Evolutionary conservation across 2,113 vertebrate genomes (phyloP).

Genomic region (Australoheros scitulus): DNA sequence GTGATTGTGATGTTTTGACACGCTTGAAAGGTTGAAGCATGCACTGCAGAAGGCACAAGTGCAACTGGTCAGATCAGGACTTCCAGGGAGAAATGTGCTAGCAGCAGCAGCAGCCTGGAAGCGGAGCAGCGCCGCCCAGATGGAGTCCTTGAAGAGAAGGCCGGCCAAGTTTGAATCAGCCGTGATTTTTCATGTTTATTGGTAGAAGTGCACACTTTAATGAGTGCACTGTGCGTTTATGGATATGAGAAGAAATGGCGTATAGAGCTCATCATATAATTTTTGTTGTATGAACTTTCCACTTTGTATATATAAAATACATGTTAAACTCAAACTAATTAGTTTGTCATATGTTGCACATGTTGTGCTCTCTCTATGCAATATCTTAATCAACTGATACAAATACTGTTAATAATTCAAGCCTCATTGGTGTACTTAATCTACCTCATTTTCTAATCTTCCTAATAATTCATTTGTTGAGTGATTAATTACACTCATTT

Average conservation of each 20-base stretch:
- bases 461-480: slow-evolving; percentile 75
- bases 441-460: slow-evolving; percentile 71
- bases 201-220: background rate
- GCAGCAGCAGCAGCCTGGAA: background rate
- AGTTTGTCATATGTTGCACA: slow-evolving; percentile 35
- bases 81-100: background rate
- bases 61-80: background rate
- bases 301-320: background rate
- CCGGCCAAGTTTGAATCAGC: accelerated
- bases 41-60: background rate
- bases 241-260: background rate
- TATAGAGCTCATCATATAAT: accelerated
- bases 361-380: slow-evolving; percentile 25
- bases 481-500: slow-evolving; percentile 70
- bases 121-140: background rate
- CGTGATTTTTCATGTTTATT: background rate
- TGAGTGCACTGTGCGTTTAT: background rate
- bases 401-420: slow-evolving; percentile 75
- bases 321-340: slow-evolving; percentile 36
- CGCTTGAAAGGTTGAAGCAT: background rate
- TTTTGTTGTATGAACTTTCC: background rate
- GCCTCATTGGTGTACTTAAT: slow-evolving; percentile 76
- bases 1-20: background rate
- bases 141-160: background rate
- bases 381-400: slow-evolving; percentile 58